Evolutionary conservation across 2,888 invertebrate species (phyloP).

Genomic region (Odontothrips loti): DNA sequence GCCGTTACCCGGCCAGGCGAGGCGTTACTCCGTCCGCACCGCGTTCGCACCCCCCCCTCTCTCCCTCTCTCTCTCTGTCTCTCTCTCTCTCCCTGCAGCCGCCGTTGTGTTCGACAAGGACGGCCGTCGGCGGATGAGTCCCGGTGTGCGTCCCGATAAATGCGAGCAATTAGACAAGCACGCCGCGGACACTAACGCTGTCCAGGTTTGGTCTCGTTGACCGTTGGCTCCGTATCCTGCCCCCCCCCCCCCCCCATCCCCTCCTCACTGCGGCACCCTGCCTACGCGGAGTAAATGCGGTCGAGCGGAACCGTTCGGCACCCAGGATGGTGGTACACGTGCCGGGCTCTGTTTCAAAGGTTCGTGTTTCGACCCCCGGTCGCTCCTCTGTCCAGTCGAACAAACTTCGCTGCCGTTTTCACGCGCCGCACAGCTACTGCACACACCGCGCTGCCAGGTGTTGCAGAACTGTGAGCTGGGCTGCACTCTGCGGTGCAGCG

Average conservation of each 20-base stretch:
- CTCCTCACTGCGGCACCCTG: not conserved
- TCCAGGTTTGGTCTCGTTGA: conserved; percentile 14
- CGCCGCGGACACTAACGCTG: not conserved
- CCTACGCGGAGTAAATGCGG: too few species aligned
- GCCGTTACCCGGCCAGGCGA: not conserved
- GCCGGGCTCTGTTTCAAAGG: too few species aligned
- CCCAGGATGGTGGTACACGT: too few species aligned
- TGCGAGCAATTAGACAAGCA: conserved; percentile 18
- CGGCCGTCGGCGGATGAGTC: not conserved
- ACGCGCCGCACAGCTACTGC: too few species aligned
- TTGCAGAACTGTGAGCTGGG: not conserved
- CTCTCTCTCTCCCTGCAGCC: not conserved
- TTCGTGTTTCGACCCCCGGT: too few species aligned
- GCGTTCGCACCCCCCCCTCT: not conserved
- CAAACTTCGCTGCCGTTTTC: too few species aligned
- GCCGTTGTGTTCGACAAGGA: too few species aligned
- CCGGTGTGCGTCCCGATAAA: conserved; percentile 15
- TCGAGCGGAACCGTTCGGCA: too few species aligned
- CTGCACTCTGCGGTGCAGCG: not conserved
- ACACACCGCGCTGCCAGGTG: too few species aligned
- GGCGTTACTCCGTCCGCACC: not conserved
- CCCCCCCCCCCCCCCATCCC: too few species aligned
- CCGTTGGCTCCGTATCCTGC: not conserved
- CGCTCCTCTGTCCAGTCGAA: too few species aligned
- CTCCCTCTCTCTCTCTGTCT: not conserved